Evolutionary conservation across 1,140 invertebrate genomes (phyloP).

Genomic region (Agraylea sexmaculata): DNA sequence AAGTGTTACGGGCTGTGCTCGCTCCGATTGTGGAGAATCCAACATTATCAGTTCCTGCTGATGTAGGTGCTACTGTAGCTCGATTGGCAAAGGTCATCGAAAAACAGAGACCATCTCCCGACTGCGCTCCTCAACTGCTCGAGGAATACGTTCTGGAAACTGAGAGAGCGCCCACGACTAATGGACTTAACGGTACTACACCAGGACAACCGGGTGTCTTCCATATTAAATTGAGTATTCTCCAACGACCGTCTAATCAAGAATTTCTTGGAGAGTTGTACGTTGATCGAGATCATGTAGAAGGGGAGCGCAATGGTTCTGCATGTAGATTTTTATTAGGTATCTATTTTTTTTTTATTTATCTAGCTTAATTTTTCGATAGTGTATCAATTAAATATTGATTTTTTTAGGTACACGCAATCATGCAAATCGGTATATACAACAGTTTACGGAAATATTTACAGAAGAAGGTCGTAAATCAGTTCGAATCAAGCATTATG

Average conservation of each 20-base stretch:
- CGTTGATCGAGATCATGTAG: conserved; percentile 72
- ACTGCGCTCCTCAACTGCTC: conserved; percentile 69
- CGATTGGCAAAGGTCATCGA: conserved; percentile 45
- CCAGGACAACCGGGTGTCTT: conserved; percentile 49
- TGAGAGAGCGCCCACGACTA: conserved; percentile 46
- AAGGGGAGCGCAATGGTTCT: conserved; percentile 70
- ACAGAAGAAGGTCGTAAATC: conserved; percentile 79
- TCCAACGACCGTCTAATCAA: conserved; percentile 73
- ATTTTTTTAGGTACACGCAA: conserved; percentile 52
- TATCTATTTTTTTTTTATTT: conserved; percentile 6
- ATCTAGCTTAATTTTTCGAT: not conserved
- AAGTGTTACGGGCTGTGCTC: conserved; percentile 37
- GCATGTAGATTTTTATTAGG: conserved; percentile 64
- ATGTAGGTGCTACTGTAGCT: conserved; percentile 26
- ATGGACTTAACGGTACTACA: conserved; percentile 30
- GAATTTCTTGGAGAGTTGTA: conserved; percentile 83
- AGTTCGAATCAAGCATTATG: conserved; percentile 71
- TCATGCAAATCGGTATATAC: conserved; percentile 78
- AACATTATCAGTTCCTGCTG: conserved; percentile 27
- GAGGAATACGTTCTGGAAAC: conserved; percentile 85
- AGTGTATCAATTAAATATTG: not conserved
- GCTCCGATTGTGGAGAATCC: conserved; percentile 34
- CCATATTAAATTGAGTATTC: conserved; percentile 75
- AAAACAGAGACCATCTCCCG: conserved; percentile 51
- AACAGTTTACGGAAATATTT: conserved; percentile 89